phyloP scores from a whole-genome alignment of 2,888 invertebrate species.

The Cheilosia grossa region DNA sequence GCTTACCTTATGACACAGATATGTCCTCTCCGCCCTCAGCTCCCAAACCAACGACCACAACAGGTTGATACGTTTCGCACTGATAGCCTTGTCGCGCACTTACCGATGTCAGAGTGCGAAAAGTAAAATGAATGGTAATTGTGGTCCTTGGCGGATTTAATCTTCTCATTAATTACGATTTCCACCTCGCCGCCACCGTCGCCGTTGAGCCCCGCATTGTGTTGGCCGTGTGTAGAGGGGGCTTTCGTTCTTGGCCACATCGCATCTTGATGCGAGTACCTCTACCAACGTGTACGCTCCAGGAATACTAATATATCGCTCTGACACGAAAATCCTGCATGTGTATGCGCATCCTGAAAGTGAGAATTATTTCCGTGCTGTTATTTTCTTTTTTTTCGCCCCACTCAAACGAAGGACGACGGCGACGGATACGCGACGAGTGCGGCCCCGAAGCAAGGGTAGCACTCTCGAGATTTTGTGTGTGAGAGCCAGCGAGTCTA shows the following conservation, averaged over 20 bases:
- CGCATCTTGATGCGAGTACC: constrained; percentile 41
- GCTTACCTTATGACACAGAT: constrained; percentile 37
- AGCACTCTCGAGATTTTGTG: constrained; percentile 64
- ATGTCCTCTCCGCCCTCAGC: neutral
- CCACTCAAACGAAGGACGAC: constrained; percentile 21
- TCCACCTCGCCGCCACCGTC: neutral
- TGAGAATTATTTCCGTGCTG: constrained; percentile 68
- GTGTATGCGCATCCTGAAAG: constrained; percentile 55
- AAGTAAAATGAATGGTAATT: constrained; percentile 73
- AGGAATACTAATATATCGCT: constrained; percentile 63
- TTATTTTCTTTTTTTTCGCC: constrained; percentile 29
- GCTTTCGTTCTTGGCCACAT: constrained; percentile 20
- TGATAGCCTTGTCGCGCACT: constrained; percentile 61
- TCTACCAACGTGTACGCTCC: constrained; percentile 28
- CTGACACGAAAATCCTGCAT: constrained; percentile 49
- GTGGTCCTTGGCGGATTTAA: constrained; percentile 70
- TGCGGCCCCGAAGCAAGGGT: constrained; percentile 20
- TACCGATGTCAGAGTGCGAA: constrained; percentile 54
- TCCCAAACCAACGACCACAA: constrained; percentile 35
- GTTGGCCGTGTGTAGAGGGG: constrained; percentile 1
- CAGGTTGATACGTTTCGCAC: constrained; percentile 61
- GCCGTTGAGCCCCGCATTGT: constrained; percentile 28
- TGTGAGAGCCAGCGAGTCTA: constrained; percentile 56
- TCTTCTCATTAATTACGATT: constrained; percentile 71
- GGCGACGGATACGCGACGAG: constrained; percentile 1